Base-by-base conservation (phyloP, 2,888 invertebrate species). In the Macrosoma leucophasiata region DNA sequence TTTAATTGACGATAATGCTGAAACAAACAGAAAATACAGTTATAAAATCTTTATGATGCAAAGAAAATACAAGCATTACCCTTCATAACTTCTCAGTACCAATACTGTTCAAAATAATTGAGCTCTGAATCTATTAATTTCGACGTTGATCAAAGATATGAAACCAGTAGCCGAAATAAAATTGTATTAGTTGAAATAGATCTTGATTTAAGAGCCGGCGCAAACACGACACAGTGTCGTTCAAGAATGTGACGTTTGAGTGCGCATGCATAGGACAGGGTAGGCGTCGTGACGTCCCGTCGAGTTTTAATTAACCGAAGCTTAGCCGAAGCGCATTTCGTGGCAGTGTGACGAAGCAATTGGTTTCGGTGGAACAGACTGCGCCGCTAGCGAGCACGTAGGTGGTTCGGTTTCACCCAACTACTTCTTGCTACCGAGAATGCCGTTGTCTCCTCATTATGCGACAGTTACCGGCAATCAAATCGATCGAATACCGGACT, bases 1-100 rank as follows among this genome's bases (percentile, higher is more conserved):
- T 84, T 93, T 91, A 92, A 94, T 94, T 72, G 94, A 94, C 86
- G 92, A 94, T 85, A 94, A 91, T 74, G 93, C 94, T 94, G 89
- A 25, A 91, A 90, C 64, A 76, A 75, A n/a, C n/a, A 62, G 45
- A 55, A 48, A 51, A 46, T 23, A 11, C 19, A 24, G 33, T 9
- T 29, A 39, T 36, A 36, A 24, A 34, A 39, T 36, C 15, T 29
- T 30, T 37, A 25, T 29, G 26, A 20, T 27, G 34, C 23, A 23
- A 23, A 33, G 19, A 33, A 27, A 20, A 18, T 27, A 2, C 12
- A 17, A 13, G n/a, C n/a, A n/a, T n/a, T n/a, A n/a, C n/a, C n/a
- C n/a, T n/a, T n/a, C n/a, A n/a, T n/a, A n/a, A n/a, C n/a, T n/a
- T n/a, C n/a, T n/a, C n/a, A n/a, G n/a, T n/a, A n/a, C n/a, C n/a